Base-by-base conservation (phyloP, 2,797 vertebrate species). In the Spondyliosoma cantharus region DNA sequence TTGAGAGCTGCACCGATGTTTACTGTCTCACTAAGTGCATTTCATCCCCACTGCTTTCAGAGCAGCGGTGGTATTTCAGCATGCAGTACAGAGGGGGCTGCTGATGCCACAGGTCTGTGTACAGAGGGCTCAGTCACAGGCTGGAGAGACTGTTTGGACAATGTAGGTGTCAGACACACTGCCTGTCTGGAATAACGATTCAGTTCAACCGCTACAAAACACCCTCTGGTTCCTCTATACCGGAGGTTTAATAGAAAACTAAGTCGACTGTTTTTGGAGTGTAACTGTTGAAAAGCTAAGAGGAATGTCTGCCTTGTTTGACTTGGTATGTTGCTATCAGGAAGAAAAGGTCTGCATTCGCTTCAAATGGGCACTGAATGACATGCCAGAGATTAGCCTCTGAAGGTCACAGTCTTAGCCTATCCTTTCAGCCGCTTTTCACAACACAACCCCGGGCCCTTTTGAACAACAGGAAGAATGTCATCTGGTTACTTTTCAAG, bases 401-500 rank as follows among this genome's bases (percentile, higher is more conserved):
- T 88, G 91, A 94, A 93, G 92, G 93, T 94, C 92, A 93, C 80
- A 90, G 90, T 86, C 84, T 89, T 87, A 83, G 89, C 90, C 90
- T 91, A 90, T 84, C 86, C 85, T 91, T 92, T 93, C 89, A 93
- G 86, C 63, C 66, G 84, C 90, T 90, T 93, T 92, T 91, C 91
- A 94, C 90, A 93, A 94, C 93, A 90, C 86, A 92, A 94, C 88
- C 91, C 89, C 62, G 48, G 88, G 91, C 92, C 86, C 88, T 93
- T 93, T 92, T 87, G 82, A 89, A 94, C 88, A 92, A 94, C 90
- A 91, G 93, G 89, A 95, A 94, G 92, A 95, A 94, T 93, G 94
- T 93, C 93, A 95, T 95, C 93, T 94, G 93, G 94, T 91, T 90
- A 94, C 92, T 95, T 94, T 91, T 87, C 91, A 91, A 91, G 82